Conservation (phyloP, 2,888 invertebrate species). For the Cordylochernes scorpioides region DNA sequence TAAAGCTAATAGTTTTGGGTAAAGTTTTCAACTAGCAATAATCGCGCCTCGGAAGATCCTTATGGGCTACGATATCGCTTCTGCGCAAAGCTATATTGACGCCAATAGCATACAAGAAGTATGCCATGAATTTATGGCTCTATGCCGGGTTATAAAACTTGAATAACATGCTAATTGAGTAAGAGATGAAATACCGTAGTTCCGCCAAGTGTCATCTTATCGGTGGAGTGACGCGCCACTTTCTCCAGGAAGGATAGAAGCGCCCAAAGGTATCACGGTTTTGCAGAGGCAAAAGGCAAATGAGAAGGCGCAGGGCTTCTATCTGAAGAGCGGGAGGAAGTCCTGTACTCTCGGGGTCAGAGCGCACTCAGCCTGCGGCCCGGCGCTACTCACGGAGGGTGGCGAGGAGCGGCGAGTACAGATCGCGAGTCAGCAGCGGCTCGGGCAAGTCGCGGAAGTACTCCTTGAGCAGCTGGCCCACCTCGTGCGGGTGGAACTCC, state of each 20-base stretch:
- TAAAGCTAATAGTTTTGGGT: no score
- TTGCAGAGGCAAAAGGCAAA: conserved; percentile 54
- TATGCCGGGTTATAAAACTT: no score
- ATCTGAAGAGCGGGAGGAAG: neutral
- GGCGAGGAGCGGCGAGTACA: conserved; percentile 65
- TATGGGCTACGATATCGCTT: no score
- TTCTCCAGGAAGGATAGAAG: conserved; percentile 52
- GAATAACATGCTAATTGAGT: no score
- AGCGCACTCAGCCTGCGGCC: neutral
- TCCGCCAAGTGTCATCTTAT: no score
- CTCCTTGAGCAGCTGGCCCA: conserved; percentile 72
- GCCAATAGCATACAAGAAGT: no score
- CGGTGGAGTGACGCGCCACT: conserved; percentile 42
- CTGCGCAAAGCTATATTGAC: no score
- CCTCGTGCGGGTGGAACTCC: conserved; percentile 69
- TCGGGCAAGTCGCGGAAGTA: conserved; percentile 76
- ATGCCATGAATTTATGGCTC: no score
- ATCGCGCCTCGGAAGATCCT: no score
- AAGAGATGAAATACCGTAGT: no score
- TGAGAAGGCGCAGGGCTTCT: conserved; percentile 23
- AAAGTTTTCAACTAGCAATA: no score
- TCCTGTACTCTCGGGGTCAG: neutral
- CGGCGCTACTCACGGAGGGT: conserved; percentile 46
- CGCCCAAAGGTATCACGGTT: conserved; percentile 68
- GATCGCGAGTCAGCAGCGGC: conserved; percentile 58